Evolutionary conservation across 92 coral and sea anemone species (phyloP).

Genomic region (Epizoanthus stellaris): DNA sequence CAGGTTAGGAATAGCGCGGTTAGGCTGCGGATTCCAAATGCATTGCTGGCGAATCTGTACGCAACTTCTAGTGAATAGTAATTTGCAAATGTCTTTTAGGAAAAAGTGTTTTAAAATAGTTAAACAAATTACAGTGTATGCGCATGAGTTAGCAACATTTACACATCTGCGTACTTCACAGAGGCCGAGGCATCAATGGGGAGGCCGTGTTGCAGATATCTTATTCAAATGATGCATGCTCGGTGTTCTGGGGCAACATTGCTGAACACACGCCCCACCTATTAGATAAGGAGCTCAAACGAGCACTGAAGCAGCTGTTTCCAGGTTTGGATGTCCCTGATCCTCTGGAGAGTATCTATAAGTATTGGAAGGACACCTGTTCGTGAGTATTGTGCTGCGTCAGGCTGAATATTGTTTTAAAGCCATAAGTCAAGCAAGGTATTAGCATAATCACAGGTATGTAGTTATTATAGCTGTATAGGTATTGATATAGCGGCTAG

Average conservation of each 20-base stretch:
- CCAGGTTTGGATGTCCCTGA: conserved; percentile 39
- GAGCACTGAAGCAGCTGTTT: conserved; percentile 25
- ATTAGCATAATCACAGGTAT: no score
- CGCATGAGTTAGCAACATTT: no score
- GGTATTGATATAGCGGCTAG: no score
- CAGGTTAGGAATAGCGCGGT: not conserved
- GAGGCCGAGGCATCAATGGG: conserved; percentile 14
- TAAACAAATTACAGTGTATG: no score
- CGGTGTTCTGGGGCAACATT: not conserved
- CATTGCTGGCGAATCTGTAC: no score
- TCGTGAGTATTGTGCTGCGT: conserved; percentile 10
- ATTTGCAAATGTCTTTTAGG: no score
- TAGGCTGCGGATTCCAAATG: not conserved
- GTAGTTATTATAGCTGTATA: no score
- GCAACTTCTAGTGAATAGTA: no score
- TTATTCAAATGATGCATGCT: not conserved
- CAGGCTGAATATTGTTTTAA: no score
- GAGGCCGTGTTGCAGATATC: conserved; percentile 6
- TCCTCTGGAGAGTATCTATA: conserved; percentile 25
- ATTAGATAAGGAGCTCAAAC: not conserved
- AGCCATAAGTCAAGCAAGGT: no score
- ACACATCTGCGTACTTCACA: not conserved
- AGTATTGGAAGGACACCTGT: conserved; percentile 36
- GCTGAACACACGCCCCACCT: conserved; percentile 2
- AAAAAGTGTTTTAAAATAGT: no score